Evolutionary conservation across 2,113 vertebrate species (phyloP), one percentile per base, ranked within the genome.

Genomic region (Haplochromis burtoni): DNA sequence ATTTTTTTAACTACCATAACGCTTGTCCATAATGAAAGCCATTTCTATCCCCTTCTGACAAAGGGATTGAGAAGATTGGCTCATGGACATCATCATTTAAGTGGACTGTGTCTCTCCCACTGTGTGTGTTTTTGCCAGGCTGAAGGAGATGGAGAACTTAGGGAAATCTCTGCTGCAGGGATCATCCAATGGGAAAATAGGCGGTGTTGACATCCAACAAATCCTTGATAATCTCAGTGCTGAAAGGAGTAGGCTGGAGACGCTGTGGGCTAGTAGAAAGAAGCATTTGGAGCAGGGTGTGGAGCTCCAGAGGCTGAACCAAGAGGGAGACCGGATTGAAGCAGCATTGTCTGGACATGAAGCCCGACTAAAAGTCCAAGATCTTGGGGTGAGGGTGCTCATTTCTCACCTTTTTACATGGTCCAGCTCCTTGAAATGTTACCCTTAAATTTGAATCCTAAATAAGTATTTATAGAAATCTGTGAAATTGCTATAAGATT

Each of bases 251-350:
- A 88, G 94, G 11, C 90, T 99, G 87, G 95, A 96, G 21, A 87
- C 86, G 12, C 8, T 97, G 49, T 98, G 98, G 97, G 83, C 93
- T 73, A 94, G 92, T 76, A 93, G 91, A 61, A 89, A 80, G 86
- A 92, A 90, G 47, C 88, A 80, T 73, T 93, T 99, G 51, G 93
- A 96, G 82, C 96, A 97, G 3, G 95, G 88, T 31, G 84, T 97
- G 92, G 95, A 97, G 88, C 88, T 98, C 47, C 97, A 97, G 84
- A 97, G 95, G 81, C 96, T 97, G 85, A 95, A 96, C 53, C 94
- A 88, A 81, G 97, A 98, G 40, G 96, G 95, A 17, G 96, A 97
- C 68, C 90, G 93, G 26, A 97, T 99, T 19, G 95, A 96, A 49
- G 95, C 97, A 8, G 88, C 96, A 19, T 95, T 98, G 83, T 96